Evolutionary conservation across 2,888 invertebrate genomes (phyloP).

Genomic region (Smittia sp.): DNA sequence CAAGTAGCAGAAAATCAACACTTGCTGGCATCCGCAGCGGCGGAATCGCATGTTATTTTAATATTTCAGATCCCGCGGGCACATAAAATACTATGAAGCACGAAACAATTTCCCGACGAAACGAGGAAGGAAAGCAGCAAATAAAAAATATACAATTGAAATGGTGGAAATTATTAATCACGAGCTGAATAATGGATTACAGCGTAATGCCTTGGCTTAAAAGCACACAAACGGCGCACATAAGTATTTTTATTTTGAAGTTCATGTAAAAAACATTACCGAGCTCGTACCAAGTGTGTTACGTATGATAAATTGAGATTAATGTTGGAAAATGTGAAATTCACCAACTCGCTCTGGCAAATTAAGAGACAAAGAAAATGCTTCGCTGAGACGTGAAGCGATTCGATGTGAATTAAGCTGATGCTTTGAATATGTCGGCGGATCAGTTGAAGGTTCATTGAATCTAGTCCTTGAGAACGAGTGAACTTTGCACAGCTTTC

Average conservation of each 20-base stretch:
- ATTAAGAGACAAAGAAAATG: no score
- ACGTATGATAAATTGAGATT: slow-evolving; percentile 24
- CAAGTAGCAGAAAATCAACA: neutral
- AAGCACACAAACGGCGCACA: neutral
- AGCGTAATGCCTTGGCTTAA: slow-evolving; percentile 19
- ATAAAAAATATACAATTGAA: slow-evolving; percentile 15
- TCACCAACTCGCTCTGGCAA: no score
- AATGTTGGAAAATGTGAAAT: slow-evolving; percentile 51
- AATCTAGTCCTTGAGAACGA: no score
- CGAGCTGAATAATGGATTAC: slow-evolving; percentile 27
- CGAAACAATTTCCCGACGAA: neutral
- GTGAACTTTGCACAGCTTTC: no score
- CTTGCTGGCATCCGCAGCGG: neutral
- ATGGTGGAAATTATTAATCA: slow-evolving; percentile 29
- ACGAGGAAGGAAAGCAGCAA: neutral
- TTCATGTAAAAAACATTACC: neutral
- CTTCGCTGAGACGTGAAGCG: no score
- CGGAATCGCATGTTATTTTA: neutral
- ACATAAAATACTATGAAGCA: slow-evolving; percentile 2
- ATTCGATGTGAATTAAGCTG: no score
- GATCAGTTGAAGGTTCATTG: no score
- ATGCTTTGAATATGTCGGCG: no score
- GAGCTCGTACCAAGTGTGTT: neutral
- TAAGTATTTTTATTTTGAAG: neutral
- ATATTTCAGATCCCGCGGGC: neutral